phyloP scores from a whole-genome alignment of 2,797 vertebrate genomes.

The Podarcis siculus region DNA sequence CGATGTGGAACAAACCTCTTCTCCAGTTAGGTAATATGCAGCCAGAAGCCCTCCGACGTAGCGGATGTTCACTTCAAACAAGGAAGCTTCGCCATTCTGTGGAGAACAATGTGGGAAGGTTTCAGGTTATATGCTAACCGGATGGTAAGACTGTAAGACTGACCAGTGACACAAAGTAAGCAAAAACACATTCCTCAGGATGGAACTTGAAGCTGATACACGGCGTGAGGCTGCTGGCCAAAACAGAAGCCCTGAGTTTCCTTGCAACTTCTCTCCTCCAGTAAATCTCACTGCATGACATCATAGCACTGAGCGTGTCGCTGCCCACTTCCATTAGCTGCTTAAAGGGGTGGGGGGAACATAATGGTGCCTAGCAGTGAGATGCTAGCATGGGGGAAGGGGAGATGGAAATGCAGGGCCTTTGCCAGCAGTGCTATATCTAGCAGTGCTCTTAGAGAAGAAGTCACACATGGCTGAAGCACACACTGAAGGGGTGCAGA shows the following conservation, averaged over 20 bases:
- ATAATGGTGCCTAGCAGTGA: neutral
- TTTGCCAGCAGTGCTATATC: neutral
- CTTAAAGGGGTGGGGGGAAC: too few relatives aligned
- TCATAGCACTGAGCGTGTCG: neutral
- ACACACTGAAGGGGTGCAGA: too few relatives aligned
- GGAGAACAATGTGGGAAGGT: conserved; percentile 39
- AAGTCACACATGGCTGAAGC: neutral
- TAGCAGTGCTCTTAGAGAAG: too few relatives aligned
- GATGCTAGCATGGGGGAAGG: neutral
- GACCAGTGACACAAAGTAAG: neutral
- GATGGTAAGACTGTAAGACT: neutral
- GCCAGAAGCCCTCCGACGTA: conserved; percentile 94
- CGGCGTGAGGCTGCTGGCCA: neutral
- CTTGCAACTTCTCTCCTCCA: neutral
- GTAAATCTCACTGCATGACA: neutral
- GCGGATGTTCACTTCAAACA: conserved; percentile 99
- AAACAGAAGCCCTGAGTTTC: neutral
- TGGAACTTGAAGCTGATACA: neutral
- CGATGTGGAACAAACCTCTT: conserved; percentile 83
- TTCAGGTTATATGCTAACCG: neutral
- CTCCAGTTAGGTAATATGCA: conserved; percentile 93
- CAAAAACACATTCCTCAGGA: neutral
- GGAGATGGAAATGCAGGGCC: neutral
- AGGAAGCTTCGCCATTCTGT: conserved; percentile 94
- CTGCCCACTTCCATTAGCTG: too few relatives aligned